These are phyloP conservation scores for Diarsia mendica DNA, from an alignment of 2,888 invertebrate genomes.

Conservation along the genomic window DNA sequence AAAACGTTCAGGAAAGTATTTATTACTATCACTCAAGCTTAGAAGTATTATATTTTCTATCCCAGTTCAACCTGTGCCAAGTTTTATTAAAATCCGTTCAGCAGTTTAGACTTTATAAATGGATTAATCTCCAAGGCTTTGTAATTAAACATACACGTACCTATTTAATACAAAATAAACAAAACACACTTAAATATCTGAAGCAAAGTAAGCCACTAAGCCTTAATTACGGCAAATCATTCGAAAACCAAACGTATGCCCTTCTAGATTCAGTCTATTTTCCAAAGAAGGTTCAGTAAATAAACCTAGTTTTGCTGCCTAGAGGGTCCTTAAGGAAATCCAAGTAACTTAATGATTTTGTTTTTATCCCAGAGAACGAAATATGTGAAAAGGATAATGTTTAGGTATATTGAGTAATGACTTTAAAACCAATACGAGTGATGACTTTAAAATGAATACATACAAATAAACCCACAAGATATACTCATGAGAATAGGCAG, in stretches of 20 bases:
- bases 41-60: background rate
- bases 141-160: background rate
- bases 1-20: background rate
- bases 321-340: constrained; percentile 53
- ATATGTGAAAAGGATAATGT: constrained; percentile 18
- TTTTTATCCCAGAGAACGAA: constrained; percentile 41
- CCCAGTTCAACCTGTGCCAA: background rate
- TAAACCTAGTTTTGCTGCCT: constrained; percentile 37
- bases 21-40: background rate
- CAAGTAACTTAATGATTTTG: constrained; percentile 39
- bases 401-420: too few relatives aligned
- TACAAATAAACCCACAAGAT: background rate
- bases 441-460: too few relatives aligned
- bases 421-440: too few relatives aligned
- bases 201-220: constrained; percentile 13
- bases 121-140: background rate
- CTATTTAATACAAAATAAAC: constrained; percentile 3
- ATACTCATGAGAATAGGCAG: background rate
- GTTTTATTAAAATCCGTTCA: background rate
- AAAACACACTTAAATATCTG: constrained; percentile 20
- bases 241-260: constrained; percentile 13
- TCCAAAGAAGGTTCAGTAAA: constrained; percentile 14
- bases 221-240: constrained; percentile 39
- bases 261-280: constrained; percentile 9
- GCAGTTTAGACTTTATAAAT: background rate